Evolutionary conservation across 37 sponge, comb jelly and placozoan species (phyloP).

Genomic region (Dysidea cf. avara): DNA sequence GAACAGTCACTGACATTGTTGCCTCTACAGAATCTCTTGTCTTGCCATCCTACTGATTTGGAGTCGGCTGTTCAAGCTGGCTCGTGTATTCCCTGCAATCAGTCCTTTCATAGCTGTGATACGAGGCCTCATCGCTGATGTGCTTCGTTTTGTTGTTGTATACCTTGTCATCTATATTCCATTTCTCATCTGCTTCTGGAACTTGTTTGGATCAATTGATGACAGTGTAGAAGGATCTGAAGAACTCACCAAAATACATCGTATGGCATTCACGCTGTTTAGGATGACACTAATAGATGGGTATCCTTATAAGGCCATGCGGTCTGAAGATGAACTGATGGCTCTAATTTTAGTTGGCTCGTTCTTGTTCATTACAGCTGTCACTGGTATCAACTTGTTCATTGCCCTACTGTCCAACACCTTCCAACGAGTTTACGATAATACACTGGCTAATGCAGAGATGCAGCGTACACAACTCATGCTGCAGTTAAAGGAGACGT

Average conservation of each 20-base stretch:
- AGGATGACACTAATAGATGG: constrained; percentile 53
- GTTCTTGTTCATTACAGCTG: constrained; percentile 25
- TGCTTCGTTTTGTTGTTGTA: constrained; percentile 32
- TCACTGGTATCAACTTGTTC: constrained; percentile 53
- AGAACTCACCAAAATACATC: constrained; percentile 16
- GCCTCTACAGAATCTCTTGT: constrained; percentile 32
- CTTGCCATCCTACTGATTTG: constrained; percentile 45
- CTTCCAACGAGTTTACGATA: constrained; percentile 71
- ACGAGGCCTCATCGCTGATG: constrained; percentile 27
- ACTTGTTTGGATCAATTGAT: constrained; percentile 48
- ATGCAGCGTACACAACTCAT: no score
- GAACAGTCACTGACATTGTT: constrained; percentile 1
- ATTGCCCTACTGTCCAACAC: constrained; percentile 63
- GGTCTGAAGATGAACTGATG: constrained; percentile 36
- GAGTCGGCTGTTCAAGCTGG: constrained; percentile 42
- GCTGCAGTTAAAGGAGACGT: no score
- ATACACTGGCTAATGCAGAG: constrained; percentile 49
- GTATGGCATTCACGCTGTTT: constrained; percentile 35
- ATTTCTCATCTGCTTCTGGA: constrained; percentile 56
- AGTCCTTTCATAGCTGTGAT: constrained; percentile 61
- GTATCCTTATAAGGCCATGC: constrained; percentile 25
- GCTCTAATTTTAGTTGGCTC: constrained; percentile 30
- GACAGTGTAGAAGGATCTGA: background rate
- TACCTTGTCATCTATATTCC: constrained; percentile 45
- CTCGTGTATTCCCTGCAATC: constrained; percentile 16